phyloP scores from a whole-genome alignment of 2,113 vertebrate genomes.

The Peromyscus californicus region DNA sequence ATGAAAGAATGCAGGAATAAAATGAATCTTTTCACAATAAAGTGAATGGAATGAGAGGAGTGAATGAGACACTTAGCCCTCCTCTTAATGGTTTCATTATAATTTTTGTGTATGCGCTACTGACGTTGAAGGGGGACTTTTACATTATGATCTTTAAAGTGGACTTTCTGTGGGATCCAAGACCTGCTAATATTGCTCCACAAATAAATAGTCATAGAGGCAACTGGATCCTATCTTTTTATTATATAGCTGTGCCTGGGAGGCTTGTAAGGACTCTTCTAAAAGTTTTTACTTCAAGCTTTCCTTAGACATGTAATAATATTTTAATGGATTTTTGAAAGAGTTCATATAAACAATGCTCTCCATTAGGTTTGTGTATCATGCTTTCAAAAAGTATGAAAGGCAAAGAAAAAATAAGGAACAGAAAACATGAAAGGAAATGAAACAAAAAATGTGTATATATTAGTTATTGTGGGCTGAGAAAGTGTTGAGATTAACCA shows the following conservation, averaged over 20 bases:
- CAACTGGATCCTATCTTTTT: constrained; percentile 6
- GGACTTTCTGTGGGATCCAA: not conserved
- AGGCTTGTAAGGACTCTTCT: not conserved
- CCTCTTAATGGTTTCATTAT: not conserved
- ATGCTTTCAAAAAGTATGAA: not conserved
- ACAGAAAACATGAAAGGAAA: not conserved
- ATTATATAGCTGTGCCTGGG: not conserved
- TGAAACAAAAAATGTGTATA: no score
- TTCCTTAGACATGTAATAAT: not conserved
- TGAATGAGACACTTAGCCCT: not conserved
- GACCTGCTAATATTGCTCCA: not conserved
- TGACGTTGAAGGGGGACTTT: not conserved
- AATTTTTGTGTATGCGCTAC: not conserved
- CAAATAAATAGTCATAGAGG: not conserved
- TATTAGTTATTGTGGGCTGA: not conserved
- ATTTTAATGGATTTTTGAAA: not conserved
- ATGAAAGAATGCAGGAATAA: not conserved
- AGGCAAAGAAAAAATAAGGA: not conserved
- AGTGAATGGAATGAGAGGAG: not conserved
- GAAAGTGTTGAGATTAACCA: not conserved
- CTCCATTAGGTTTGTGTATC: not conserved
- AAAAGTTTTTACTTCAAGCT: not conserved
- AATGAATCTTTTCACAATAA: not conserved
- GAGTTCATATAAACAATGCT: not conserved
- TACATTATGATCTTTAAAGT: not conserved